A percentile compares a stretch with the other conserved stretches of the same genome.
phyloP scores from a whole-genome alignment of 1,140 invertebrate genomes.

The Cydia fagiglandana region DNA sequence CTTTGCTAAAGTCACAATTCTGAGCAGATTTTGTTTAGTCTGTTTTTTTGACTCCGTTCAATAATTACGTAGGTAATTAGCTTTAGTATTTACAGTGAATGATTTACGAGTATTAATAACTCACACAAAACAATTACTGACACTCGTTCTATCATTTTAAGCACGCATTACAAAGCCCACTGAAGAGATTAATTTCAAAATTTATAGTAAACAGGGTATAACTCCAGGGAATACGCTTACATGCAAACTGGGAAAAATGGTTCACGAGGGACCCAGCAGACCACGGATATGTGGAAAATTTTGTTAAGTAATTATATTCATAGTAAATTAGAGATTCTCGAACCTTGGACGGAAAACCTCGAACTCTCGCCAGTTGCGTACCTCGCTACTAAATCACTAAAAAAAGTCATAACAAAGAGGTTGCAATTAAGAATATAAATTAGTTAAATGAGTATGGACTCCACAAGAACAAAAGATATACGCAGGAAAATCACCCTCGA shows the following conservation, averaged over 20 bases:
- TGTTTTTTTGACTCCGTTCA: background rate
- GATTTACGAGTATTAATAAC: background rate
- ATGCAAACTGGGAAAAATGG: constrained; percentile 16
- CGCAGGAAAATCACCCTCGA: constrained; percentile 16
- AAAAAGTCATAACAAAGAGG: background rate
- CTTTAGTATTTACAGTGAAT: background rate
- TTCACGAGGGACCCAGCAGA: background rate
- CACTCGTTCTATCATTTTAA: constrained; percentile 22
- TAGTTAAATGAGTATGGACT: background rate
- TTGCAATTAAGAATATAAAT: constrained; percentile 1
- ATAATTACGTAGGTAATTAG: constrained; percentile 1
- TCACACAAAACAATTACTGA: constrained; percentile 19
- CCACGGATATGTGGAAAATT: background rate
- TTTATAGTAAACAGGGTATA: constrained; percentile 20
- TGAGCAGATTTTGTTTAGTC: background rate
- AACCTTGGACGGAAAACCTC: background rate
- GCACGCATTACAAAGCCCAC: constrained; percentile 11
- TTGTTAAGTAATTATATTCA: background rate
- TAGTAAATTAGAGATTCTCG: background rate
- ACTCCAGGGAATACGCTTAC: background rate
- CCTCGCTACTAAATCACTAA: background rate
- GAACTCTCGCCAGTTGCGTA: background rate
- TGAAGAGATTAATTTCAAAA: constrained; percentile 29
- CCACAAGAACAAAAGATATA: background rate
- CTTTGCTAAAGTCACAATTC: constrained; percentile 6